phyloP scores from a whole-genome alignment of 2,113 vertebrate species.

The Dinomys branickii region DNA sequence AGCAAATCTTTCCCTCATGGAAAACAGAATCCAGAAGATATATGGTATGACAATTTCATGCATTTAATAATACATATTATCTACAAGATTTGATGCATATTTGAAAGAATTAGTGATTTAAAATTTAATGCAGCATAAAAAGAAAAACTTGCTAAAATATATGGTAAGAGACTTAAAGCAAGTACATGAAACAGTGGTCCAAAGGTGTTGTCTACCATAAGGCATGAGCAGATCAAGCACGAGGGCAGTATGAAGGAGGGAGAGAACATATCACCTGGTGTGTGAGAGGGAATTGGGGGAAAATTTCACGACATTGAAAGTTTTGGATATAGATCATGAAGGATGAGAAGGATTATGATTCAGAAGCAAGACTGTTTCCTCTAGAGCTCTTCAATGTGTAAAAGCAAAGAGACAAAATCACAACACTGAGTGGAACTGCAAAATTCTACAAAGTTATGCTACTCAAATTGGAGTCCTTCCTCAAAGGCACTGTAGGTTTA shows the following conservation, averaged over 20 bases:
- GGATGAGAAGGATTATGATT: not conserved
- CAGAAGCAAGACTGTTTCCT: not conserved
- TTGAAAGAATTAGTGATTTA: not conserved
- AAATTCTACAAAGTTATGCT: not conserved
- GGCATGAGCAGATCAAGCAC: not conserved
- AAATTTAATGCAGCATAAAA: not conserved
- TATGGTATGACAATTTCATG: not conserved
- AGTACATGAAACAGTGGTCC: not conserved
- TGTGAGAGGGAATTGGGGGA: too few species aligned
- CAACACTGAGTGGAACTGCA: not conserved
- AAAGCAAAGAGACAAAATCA: not conserved
- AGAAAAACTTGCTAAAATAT: not conserved
- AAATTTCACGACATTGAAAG: not conserved
- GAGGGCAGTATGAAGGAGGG: not conserved
- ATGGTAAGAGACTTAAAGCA: not conserved
- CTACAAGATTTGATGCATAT: not conserved
- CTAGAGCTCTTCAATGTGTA: not conserved
- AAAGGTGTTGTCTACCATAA: not conserved
- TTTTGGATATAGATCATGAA: not conserved
- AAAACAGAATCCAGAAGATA: not conserved
- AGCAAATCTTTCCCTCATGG: not conserved
- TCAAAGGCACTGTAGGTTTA: not conserved
- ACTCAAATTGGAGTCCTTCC: not conserved
- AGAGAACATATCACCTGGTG: not conserved
- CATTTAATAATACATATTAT: not conserved